Evolutionary conservation across 1,140 invertebrate genomes (phyloP).

Genomic region (Pteromalus puparum): DNA sequence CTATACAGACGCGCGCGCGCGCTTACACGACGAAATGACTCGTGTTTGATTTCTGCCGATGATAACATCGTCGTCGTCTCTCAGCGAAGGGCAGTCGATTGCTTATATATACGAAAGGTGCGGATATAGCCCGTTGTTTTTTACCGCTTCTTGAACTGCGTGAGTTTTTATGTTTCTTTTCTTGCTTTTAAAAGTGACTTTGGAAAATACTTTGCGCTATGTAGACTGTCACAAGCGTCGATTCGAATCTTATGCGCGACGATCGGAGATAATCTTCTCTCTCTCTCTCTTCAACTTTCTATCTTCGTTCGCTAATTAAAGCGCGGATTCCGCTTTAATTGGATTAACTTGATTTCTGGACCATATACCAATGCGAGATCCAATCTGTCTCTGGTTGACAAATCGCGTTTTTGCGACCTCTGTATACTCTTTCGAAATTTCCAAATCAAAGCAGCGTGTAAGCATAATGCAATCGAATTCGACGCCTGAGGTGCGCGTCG

Average conservation of each 20-base stretch:
- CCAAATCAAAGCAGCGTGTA: no score
- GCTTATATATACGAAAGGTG: neutral
- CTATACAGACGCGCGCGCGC: neutral
- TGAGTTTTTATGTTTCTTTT: neutral
- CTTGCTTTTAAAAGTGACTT: neutral
- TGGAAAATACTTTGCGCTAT: neutral
- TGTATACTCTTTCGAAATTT: neutral
- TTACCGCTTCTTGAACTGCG: neutral
- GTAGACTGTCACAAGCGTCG: neutral
- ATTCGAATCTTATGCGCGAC: neutral
- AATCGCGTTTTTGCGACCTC: constrained; percentile 16
- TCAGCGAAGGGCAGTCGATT: constrained; percentile 3
- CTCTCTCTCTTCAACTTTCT: constrained; percentile 2
- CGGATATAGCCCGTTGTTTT: neutral
- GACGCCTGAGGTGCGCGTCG: no score
- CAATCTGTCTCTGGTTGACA: constrained; percentile 35
- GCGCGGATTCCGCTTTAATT: constrained; percentile 66
- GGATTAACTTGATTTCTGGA: constrained; percentile 58
- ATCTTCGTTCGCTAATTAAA: constrained; percentile 59
- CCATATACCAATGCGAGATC: neutral
- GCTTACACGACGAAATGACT: constrained; percentile 54
- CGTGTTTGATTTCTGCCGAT: constrained; percentile 60
- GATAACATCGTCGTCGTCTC: constrained; percentile 44
- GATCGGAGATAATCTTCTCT: neutral
- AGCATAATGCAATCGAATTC: no score